These are phyloP conservation scores for Myioborus miniatus DNA, from an alignment of 2,797 vertebrate genomes.

Conservation along the genomic window DNA sequence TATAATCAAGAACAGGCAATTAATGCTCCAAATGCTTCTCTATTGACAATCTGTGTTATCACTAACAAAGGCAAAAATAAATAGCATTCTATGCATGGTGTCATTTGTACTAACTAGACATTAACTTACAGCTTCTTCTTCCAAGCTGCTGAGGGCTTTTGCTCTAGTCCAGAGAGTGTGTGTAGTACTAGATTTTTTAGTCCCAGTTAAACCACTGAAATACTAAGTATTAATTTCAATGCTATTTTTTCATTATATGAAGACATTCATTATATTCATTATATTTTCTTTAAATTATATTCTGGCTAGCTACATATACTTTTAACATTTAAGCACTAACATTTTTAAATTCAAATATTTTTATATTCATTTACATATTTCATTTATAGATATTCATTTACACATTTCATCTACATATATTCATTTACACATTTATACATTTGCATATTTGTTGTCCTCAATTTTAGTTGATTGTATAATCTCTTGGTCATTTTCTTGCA, in stretches of 20 bases:
- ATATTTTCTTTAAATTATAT: neutral
- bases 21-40: too few species aligned
- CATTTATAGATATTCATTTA: neutral
- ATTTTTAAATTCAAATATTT: neutral
- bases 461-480: neutral
- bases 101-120: too few species aligned
- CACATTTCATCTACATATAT: neutral
- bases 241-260: neutral
- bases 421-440: neutral
- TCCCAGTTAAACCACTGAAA: neutral
- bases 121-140: too few species aligned
- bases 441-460: neutral
- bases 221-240: neutral
- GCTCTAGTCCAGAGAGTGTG: too few species aligned
- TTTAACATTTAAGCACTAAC: neutral
- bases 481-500: neutral
- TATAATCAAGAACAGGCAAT: too few species aligned
- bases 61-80: too few species aligned
- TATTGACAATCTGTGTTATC: too few species aligned
- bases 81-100: too few species aligned
- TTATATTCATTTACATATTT: neutral
- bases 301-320: neutral
- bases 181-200: too few species aligned
- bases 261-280: too few species aligned
- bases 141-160: too few species aligned